Evolutionary conservation across 2,113 vertebrate species (phyloP).

Genomic region (Gallinago paraguaiae): DNA sequence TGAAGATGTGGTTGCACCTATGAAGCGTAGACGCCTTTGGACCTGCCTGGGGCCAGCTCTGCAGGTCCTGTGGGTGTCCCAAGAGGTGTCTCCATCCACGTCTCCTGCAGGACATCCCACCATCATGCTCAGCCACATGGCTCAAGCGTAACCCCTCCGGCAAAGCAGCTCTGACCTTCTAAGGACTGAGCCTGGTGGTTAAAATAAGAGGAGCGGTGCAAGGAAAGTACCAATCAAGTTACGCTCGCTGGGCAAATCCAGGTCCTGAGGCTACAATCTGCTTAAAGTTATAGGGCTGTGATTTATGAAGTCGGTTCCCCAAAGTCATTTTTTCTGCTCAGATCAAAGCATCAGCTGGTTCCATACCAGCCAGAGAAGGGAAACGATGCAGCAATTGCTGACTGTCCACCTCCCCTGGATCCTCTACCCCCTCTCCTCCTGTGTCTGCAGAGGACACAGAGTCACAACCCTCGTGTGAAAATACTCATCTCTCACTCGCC

Average conservation of each 20-base stretch:
- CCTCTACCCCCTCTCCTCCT: neutral
- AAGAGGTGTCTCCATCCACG: neutral
- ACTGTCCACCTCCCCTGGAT: neutral
- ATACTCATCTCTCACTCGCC: rapidly evolving
- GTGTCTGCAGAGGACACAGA: neutral
- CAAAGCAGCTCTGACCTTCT: neutral
- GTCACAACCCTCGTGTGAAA: neutral
- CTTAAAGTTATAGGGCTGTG: neutral
- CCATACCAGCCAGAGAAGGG: neutral
- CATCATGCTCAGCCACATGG: rapidly evolving
- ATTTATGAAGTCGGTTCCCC: neutral
- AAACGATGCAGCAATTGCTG: rapidly evolving
- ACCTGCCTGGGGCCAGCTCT: neutral
- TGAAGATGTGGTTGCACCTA: rapidly evolving
- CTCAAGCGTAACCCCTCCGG: neutral
- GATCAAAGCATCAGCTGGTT: neutral
- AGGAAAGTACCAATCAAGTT: neutral
- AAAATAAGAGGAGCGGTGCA: neutral
- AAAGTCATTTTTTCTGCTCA: neutral
- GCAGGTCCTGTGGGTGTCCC: neutral
- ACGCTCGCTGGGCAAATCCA: neutral
- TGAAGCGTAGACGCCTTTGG: rapidly evolving
- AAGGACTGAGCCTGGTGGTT: neutral
- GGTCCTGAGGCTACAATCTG: neutral
- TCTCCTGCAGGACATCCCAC: neutral